Evolutionary conservation across 2,888 invertebrate species (phyloP), one percentile per base, ranked within the genome.

Genomic region (Ennomos quercinarius): DNA sequence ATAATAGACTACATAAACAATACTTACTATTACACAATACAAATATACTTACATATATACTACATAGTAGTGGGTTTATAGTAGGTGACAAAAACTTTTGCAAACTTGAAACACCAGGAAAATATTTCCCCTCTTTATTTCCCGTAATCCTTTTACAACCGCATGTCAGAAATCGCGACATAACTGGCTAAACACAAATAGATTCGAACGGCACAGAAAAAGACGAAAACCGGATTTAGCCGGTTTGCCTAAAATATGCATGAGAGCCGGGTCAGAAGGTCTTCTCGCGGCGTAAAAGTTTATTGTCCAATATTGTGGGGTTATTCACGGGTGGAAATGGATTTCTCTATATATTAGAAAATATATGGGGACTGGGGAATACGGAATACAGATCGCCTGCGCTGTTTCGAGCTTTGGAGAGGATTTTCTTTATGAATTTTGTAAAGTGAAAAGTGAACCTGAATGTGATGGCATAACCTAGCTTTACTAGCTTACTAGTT

Each of bases 211-310:
- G 62, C 53, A 63, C 63, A 65, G 67, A 74, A 73, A 77, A 73
- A 74, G 67, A 71, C 66, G 68, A 67, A 69, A 63, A 67, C 70
- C 68, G 74, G 71, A 72, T 70, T 76, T 71, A 73, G 72, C 75
- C 73, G 74, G 81, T 78, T 68, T 72, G 64, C 80, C 80, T 83
- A 77, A 84, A 83, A 83, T 85, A 85, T 85, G 83, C 82, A 85
- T 83, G 83, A 80, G 77, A 70, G 67, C 61, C 61, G 77, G 78
- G 78, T 76, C 78, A 70, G 74, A 76, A 80, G 78, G 77, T 77
- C 73, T 77, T 72, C 61, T 64, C 58, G 67, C 63, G 63, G 71
- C 76, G 83, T 83, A 84, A 82, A 83, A 80, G 71, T 77, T 76
- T 78, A 78, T 81, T 78, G 73, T 73, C 68, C 72, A 68, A 70